Percentiles rank a stretch among this genome's conserved stretches.
phyloP scores from a whole-genome alignment of 2,113 vertebrate genomes.

The Entelurus aequoreus region DNA sequence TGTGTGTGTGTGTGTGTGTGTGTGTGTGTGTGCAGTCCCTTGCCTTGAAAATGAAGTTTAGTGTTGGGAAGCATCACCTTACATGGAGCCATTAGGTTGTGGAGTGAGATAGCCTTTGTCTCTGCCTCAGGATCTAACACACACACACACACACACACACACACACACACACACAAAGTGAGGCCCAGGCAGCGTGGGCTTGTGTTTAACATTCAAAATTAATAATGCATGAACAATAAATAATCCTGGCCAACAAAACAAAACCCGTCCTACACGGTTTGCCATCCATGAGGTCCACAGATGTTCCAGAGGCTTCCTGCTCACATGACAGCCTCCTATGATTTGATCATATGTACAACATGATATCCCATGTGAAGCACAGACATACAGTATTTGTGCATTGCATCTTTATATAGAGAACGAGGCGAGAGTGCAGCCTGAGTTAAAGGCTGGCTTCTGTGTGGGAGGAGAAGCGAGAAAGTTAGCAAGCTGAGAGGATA shows the following conservation, averaged over 20 bases:
- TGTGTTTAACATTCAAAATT: conserved; percentile 40
- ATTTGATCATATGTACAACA: conserved; percentile 66
- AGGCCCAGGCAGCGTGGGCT: conserved; percentile 23
- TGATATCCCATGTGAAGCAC: conserved; percentile 30
- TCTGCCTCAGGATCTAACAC: conserved; percentile 33
- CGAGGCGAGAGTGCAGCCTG: conserved; percentile 19
- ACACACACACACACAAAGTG: not conserved
- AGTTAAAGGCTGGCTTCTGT: conserved; percentile 56
- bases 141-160: not conserved
- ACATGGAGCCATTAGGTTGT: conserved; percentile 44
- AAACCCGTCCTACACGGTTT: conserved; percentile 15
- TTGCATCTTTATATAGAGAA: not conserved
- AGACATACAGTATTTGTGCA: not conserved
- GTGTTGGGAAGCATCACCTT: conserved; percentile 47
- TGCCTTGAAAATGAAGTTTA: no score
- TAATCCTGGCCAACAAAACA: conserved; percentile 12
- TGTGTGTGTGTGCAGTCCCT: no score
- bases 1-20: no score
- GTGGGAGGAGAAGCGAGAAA: conserved; percentile 49
- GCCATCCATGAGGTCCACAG: conserved; percentile 20
- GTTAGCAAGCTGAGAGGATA: conserved; percentile 58
- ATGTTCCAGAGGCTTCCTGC: conserved; percentile 30
- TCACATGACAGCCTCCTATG: conserved; percentile 30
- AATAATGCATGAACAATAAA: conserved; percentile 56
- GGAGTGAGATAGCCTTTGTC: conserved; percentile 51